Evolutionary conservation across 1,140 invertebrate genomes (phyloP), one percentile per base, ranked within the genome.

Genomic region (Calephelis virginiensis): DNA sequence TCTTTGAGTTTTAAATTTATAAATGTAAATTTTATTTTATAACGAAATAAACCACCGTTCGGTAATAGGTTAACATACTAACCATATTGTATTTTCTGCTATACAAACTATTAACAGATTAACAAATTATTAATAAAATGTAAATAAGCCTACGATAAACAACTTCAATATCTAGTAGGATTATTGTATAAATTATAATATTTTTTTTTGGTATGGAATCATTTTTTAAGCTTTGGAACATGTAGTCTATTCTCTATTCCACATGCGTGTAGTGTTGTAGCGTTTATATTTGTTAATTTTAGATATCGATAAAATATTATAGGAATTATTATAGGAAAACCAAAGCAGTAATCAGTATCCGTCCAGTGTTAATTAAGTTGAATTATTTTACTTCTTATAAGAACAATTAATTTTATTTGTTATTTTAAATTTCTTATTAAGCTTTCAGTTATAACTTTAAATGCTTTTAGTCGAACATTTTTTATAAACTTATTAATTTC

Each of bases 311-410:
- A 17, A 46, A 48, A 14, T n/a, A 37, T 56, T 37, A 56, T 56
- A 17, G 10, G 14, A 53, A 78, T 43, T 43, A 43, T 8, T 9
- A 8, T 78, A 80, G 79, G 80, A 66, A 80, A 77, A 84, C 84
- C 83, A 87, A 86, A 86, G 85, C 85, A 88, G 82, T 85, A 87
- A 90, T 90, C 87, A 88, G 87, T 90, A 90, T 90, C 87, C 87
- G 85, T 90, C 87, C 87, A 90, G 76, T 80, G 74, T 75, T 90
- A 89, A 80, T 80, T 88, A 88, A 80, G 82, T 83, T 78, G 75
- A 72, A 72, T 67, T 68, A 63, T 68, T 70, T 49, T 63, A 46
- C 68, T 37, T 67, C 50, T 63, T 50, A 71, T 69, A 28, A 28
- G 28, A 65, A 12, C 67, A 49, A 67, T 49, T 46, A 38, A 63